Evolutionary conservation across 2,113 vertebrate genomes (phyloP), one percentile per base, ranked within the genome.

Genomic region (Thalassoma bifasciatum): DNA sequence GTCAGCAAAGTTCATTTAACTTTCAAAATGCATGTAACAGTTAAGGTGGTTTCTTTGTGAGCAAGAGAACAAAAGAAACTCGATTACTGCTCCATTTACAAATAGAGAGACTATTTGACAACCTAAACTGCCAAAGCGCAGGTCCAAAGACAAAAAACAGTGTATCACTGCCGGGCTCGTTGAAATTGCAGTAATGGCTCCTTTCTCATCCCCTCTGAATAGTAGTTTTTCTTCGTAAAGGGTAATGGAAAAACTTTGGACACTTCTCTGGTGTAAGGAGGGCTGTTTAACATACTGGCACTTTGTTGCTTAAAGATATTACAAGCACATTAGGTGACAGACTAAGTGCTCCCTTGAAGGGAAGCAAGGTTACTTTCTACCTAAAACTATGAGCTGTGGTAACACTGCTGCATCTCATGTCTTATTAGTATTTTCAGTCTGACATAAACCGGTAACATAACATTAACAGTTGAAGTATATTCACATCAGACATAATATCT

Each of bases 311-410:
- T 61, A 80, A 80, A 82, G 53, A 71, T 75, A 82, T 75, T 77
- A 82, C 66, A 22, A 77, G 71, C 64, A 67, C 81, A 84, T 78
- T 82, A 75, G 74, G 74, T 77, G 70, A 84, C 44, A 61, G 57
- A 66, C 46, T 77, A 83, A 84, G 81, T 60, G 56, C 57, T 79
- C 36, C 47, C 60, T 71, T 75, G 69, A 86, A 76, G 44, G 65
- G 71, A 66, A 54, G 71, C 52, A 67, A 65, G 71, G 72, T 56
- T 61, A 57, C 58, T 21, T n/a, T n/a, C 5, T n/a, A 17, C 1
- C 16, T 17, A 46, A 19, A 16, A 62, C 47, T 78, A 51, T 46
- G 3, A 17, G 44, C 16, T 17, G 14, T 19, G 22, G 51, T 26
- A 21, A 58, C 16, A 54, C 14, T 23, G 52, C 52, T 69, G 34